A percentile compares a stretch with the other conserved stretches of the same genome.
Conservation (phyloP, 1,140 invertebrate genomes). For the Sitobion miscanthi region DNA sequence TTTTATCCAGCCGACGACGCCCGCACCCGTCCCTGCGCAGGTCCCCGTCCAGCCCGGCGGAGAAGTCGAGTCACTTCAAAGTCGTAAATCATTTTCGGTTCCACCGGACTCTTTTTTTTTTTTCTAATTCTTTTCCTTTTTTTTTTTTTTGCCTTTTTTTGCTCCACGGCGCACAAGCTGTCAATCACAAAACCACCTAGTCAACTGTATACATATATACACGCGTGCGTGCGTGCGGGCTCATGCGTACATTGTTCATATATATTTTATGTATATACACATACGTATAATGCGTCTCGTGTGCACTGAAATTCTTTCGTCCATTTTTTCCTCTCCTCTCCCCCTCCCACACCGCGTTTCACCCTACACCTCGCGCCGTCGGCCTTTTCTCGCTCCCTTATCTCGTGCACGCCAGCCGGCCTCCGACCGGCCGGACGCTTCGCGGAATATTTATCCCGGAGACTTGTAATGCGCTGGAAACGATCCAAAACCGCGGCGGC, state of each 20-base stretch:
- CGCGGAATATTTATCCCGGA: constrained; percentile 30
- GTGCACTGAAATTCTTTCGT: constrained; percentile 20
- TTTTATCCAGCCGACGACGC: not conserved
- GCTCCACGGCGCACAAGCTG: constrained; percentile 30
- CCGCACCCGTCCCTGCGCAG: not conserved
- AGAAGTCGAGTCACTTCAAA: constrained; percentile 46
- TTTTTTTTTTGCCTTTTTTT: not conserved
- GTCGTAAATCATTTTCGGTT: constrained; percentile 52
- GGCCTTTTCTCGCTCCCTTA: constrained; percentile 5
- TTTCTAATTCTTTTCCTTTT: not conserved
- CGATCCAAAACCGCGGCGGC: not conserved
- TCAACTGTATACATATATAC: not conserved
- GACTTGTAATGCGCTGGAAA: constrained; percentile 39
- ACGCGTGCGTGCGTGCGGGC: not conserved
- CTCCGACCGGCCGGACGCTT: not conserved
- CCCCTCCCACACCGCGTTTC: too few relatives aligned
- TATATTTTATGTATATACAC: not conserved
- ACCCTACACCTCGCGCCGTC: not conserved
- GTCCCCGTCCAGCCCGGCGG: not conserved
- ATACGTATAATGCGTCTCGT: not conserved
- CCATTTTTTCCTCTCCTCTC: not conserved
- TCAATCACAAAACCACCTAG: constrained; percentile 50
- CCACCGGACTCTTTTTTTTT: not conserved
- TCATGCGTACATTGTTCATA: not conserved
- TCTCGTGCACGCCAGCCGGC: constrained; percentile 8